Evolutionary conservation across 1,140 invertebrate genomes (phyloP), one percentile per base, ranked within the genome.

Genomic region (Nebria ingens): DNA sequence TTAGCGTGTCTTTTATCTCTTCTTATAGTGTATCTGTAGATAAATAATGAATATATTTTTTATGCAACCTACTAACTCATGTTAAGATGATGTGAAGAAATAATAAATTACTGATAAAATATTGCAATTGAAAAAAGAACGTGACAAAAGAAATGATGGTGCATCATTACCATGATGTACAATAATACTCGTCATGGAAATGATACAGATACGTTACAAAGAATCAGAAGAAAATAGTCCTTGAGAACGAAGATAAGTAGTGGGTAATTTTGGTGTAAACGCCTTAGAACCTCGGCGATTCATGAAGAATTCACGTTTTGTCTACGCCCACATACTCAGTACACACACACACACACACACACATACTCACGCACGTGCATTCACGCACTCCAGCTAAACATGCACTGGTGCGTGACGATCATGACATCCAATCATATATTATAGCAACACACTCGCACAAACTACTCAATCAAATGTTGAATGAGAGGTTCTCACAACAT

Each of bases 101-200:
- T n/a, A n/a, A n/a, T n/a, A n/a, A n/a, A n/a, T n/a, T n/a, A n/a
- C n/a, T n/a, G n/a, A n/a, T n/a, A n/a, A n/a, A n/a, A n/a, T n/a
- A n/a, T n/a, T n/a, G n/a, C n/a, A n/a, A n/a, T n/a, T n/a, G n/a
- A n/a, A n/a, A n/a, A n/a, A n/a, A n/a, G n/a, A 34, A 54, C 23
- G 40, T 17, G 9, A 6, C 40, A 17, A 12, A 45, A 45, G 53
- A 56, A 60, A 40, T 25, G 38, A 19, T 45, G 20, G 56, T 29
- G 21, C 9, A 22, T 15, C 2, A 53, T 54, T 25, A 50, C n/a
- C n/a, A n/a, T n/a, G n/a, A n/a, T n/a, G n/a, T 12, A 58, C 17
- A 55, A 45, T 45, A 45, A 9, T 45, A 45, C 40, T 6, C 3
- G 17, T 11, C 40, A 45, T 34, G 9, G 40, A 45, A 11, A 45